These are phyloP conservation scores for Cyphotilapia sp. DNA, from an alignment of 2,113 vertebrate genomes.

Conservation along the genomic window DNA sequence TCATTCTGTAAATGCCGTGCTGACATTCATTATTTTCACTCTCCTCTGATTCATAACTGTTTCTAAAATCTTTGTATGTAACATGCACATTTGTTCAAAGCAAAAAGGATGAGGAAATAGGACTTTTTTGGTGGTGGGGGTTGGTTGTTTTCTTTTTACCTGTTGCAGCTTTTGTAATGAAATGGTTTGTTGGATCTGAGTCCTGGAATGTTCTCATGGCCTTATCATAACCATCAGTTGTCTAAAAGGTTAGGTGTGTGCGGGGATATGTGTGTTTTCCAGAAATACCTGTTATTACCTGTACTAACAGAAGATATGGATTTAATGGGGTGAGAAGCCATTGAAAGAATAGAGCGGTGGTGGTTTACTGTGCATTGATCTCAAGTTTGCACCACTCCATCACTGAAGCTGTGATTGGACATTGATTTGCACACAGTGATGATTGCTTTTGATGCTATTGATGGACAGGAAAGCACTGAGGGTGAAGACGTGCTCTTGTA, in stretches of 20 bases:
- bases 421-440: not conserved
- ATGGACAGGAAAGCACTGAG: not conserved
- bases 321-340: not conserved
- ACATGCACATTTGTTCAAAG: not conserved
- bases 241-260: not conserved
- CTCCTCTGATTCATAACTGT: not conserved
- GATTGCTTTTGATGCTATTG: not conserved
- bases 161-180: not conserved
- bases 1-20: not conserved
- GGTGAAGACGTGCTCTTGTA: not conserved
- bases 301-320: not conserved
- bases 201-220: not conserved
- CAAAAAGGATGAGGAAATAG: not conserved
- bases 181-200: not conserved
- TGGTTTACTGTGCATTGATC: not conserved
- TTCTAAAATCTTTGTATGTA: not conserved
- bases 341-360: accelerated
- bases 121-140: not conserved
- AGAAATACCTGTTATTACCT: not conserved
- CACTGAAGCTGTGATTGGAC: not conserved
- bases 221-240: not conserved
- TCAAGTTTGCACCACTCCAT: not conserved
- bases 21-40: not conserved
- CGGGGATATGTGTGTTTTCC: not conserved
- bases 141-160: not conserved